Evolutionary conservation across 2,797 vertebrate species (phyloP).

Genomic region (Bradypus variegatus): DNA sequence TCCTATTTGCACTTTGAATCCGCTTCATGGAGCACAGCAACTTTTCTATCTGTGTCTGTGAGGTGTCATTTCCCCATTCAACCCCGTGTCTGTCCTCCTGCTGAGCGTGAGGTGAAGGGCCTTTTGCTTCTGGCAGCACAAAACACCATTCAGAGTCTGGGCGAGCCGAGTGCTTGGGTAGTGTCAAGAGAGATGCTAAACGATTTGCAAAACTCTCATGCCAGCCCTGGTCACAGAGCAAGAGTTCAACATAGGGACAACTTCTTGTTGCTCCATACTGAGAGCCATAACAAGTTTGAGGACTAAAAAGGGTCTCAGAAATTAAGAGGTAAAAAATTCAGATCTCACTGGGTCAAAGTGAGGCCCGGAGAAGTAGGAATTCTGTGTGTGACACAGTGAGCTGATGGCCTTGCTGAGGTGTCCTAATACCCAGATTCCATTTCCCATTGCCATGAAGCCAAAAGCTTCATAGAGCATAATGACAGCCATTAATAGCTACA

Average conservation of each 20-base stretch:
- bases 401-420: background rate
- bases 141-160: background rate
- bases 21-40: background rate
- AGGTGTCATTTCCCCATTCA: background rate
- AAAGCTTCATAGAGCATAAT: background rate
- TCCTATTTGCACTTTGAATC: background rate
- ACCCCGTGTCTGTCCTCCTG: background rate
- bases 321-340: background rate
- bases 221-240: background rate
- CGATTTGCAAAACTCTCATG: background rate
- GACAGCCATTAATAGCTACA: background rate
- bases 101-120: too few species aligned
- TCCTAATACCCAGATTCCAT: background rate
- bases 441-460: background rate
- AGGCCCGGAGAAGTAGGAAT: background rate
- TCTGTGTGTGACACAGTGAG: background rate
- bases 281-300: background rate
- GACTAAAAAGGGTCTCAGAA: background rate
- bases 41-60: fast-evolving
- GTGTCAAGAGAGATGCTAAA: background rate
- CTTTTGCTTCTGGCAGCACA: background rate
- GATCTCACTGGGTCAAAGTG: background rate
- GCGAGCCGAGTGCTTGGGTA: background rate
- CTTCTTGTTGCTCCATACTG: background rate
- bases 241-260: background rate